Percentiles rank a stretch among this genome's conserved stretches.
These are phyloP conservation scores for Eutrigla gurnardus DNA, from an alignment of 2,797 vertebrate species.

Conservation along the genomic window DNA sequence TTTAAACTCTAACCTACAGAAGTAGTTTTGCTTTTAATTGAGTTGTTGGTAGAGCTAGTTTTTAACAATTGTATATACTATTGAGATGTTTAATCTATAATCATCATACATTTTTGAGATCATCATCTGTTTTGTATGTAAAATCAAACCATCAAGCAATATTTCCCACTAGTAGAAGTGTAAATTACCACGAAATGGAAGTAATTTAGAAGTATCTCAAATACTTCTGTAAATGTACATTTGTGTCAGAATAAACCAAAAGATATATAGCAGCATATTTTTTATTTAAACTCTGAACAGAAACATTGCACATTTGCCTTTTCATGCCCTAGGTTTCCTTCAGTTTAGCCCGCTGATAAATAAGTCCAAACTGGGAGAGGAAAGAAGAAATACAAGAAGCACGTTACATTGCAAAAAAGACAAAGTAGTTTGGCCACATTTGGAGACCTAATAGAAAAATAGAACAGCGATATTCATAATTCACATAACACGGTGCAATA, in stretches of 20 bases:
- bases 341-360: constrained; percentile 59
- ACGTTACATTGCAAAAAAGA: constrained; percentile 66
- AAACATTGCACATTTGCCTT: constrained; percentile 82
- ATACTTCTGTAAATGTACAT: neutral
- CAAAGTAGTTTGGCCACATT: constrained; percentile 52
- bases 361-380: constrained; percentile 64
- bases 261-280: constrained; percentile 73
- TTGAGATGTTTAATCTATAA: neutral
- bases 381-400: constrained; percentile 72
- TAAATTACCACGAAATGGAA: neutral
- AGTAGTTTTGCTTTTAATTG: neutral
- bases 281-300: constrained; percentile 84
- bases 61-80: neutral
- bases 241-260: constrained; percentile 25
- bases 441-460: constrained; percentile 80
- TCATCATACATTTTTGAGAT: neutral
- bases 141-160: neutral
- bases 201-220: neutral
- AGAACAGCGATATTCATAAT: constrained; percentile 77
- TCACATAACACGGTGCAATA: constrained; percentile 81
- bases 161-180: neutral
- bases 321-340: constrained; percentile 83
- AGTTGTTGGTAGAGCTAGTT: neutral
- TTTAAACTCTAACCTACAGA: neutral
- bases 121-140: neutral